Conservation (phyloP, 2,888 invertebrate genomes). For the Eueremaeus valkanovi region DNA sequence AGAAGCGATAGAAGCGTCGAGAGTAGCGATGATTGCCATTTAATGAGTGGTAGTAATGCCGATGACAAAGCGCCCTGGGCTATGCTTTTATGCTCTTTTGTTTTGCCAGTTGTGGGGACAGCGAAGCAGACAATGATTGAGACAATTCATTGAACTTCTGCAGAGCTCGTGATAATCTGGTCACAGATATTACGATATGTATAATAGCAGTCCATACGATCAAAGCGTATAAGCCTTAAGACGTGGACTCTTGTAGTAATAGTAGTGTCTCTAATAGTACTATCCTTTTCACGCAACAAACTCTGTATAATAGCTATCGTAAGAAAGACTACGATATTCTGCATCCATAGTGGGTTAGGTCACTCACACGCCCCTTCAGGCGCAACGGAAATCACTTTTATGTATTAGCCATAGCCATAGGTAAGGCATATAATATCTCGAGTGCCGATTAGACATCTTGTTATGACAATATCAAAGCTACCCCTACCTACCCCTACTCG, state of each 20-base stretch:
- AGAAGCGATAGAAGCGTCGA: neutral
- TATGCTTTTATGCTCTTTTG: constrained; percentile 36
- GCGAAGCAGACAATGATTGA: constrained; percentile 28
- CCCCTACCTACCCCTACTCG: no score
- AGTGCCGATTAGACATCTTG: constrained; percentile 29
- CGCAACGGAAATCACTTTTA: constrained; percentile 37
- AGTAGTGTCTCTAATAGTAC: neutral
- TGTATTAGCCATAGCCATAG: constrained; percentile 25
- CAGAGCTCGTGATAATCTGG: constrained; percentile 34
- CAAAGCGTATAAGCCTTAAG: neutral
- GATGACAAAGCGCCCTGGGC: constrained; percentile 32
- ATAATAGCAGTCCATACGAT: neutral
- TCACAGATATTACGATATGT: constrained; percentile 10
- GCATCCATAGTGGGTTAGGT: constrained; percentile 35
- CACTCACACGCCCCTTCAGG: constrained; percentile 37
- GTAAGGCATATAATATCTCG: constrained; percentile 17
- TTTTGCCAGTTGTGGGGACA: constrained; percentile 4
- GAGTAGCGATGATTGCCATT: constrained; percentile 30
- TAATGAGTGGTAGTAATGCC: constrained; percentile 25
- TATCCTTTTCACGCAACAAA: constrained; percentile 28
- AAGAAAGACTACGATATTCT: neutral
- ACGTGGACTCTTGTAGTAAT: neutral
- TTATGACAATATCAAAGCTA: constrained; percentile 29
- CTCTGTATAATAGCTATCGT: neutral
- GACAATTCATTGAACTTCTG: constrained; percentile 37